Conservation (phyloP, 92 coral and sea anemone species). For the Plumapathes pennacea region DNA sequence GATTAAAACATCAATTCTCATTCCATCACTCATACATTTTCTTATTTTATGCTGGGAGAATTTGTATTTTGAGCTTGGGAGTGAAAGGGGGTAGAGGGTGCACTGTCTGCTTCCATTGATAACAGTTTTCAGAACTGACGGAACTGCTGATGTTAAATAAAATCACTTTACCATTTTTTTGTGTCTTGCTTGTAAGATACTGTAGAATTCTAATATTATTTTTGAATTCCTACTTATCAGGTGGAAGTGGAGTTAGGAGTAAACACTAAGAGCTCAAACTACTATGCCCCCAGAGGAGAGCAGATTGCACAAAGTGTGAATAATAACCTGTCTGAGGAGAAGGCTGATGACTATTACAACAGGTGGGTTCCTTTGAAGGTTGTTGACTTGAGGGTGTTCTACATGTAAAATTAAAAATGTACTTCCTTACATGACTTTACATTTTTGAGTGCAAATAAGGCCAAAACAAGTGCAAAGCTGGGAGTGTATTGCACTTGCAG, state of each 20-base stretch:
- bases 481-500: no score
- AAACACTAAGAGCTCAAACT: conserved; percentile 77
- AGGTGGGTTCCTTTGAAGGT: conserved; percentile 2
- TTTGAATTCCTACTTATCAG: conserved; percentile 24
- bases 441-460: no score
- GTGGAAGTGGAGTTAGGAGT: conserved; percentile 84
- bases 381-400: background rate
- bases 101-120: no score
- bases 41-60: no score
- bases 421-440: no score
- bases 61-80: no score
- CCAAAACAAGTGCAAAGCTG: no score
- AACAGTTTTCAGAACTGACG: no score
- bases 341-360: background rate
- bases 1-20: no score
- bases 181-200: background rate
- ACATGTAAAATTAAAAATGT: background rate
- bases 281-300: conserved; percentile 88
- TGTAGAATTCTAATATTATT: background rate
- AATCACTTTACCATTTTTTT: background rate
- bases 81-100: no score
- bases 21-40: no score
- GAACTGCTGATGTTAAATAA: background rate
- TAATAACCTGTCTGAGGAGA: no score
- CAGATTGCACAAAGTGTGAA: conserved; percentile 88